Percentiles rank a stretch among this genome's conserved stretches.
These are phyloP conservation scores for Diachrysia chrysitis DNA, from an alignment of 2,888 invertebrate genomes.

Conservation along the genomic window DNA sequence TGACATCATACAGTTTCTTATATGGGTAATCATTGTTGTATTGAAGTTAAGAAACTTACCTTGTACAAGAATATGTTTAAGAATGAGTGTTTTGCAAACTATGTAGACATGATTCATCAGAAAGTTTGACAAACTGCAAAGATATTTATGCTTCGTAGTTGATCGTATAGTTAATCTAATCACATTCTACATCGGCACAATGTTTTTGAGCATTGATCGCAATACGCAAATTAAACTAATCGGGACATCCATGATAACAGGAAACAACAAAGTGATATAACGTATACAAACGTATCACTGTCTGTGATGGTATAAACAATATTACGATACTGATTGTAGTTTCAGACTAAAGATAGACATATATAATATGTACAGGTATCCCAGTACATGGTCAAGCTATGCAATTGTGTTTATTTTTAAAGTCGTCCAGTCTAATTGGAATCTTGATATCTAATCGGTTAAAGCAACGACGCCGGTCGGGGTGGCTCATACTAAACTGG, in stretches of 20 bases:
- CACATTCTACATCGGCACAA: constrained; percentile 12
- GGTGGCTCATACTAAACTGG: constrained; percentile 78
- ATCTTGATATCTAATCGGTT: constrained; percentile 56
- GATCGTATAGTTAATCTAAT: constrained; percentile 28
- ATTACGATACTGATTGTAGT: constrained; percentile 70
- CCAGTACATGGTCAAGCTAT: constrained; percentile 64
- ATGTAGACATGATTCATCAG: constrained; percentile 20
- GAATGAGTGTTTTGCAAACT: constrained; percentile 15
- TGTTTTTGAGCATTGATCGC: constrained; percentile 8
- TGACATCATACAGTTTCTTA: constrained; percentile 60
- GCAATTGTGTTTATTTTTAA: constrained; percentile 85
- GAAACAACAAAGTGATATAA: constrained; percentile 36
- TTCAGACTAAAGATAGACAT: constrained; percentile 61
- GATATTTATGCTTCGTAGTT: constrained; percentile 8
- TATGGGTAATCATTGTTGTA: constrained; percentile 39
- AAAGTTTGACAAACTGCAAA: constrained; percentile 11
- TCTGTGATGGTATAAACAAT: constrained; percentile 64
- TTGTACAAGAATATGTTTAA: constrained; percentile 13
- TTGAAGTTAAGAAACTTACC: constrained; percentile 32
- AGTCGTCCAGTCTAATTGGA: constrained; percentile 71
- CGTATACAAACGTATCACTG: constrained; percentile 52
- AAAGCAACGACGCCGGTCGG: constrained; percentile 58
- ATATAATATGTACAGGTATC: constrained; percentile 31
- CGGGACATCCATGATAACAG: constrained; percentile 23
- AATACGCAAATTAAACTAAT: constrained; percentile 16